A percentile compares a stretch with the other conserved stretches of the same genome.
Evolutionary conservation across 2,113 vertebrate species (phyloP).

Genomic region (Suricata suricatta): DNA sequence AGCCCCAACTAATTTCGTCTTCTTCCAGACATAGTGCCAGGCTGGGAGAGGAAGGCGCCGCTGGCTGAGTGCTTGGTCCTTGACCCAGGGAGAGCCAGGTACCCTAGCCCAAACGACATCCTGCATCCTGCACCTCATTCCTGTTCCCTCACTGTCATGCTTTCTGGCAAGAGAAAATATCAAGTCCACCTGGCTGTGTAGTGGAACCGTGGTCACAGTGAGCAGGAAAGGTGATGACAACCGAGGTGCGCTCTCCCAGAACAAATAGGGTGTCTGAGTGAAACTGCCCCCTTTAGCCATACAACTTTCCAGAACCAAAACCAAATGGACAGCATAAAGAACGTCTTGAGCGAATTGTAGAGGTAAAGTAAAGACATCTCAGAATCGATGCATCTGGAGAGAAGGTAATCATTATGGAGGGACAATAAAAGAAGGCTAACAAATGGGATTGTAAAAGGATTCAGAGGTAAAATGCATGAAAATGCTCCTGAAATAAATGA

Average conservation of each 20-base stretch:
- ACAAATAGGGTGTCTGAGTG: background rate
- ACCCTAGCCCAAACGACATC: fast-evolving
- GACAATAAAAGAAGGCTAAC: background rate
- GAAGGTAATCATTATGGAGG: background rate
- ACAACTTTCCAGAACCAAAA: background rate
- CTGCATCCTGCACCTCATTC: fast-evolving
- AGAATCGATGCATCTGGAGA: background rate
- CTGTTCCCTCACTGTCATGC: fast-evolving
- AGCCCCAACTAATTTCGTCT: too few relatives aligned
- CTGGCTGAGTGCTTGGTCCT: fast-evolving
- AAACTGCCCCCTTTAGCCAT: background rate
- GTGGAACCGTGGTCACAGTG: background rate
- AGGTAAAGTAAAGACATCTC: background rate
- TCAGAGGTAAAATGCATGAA: background rate
- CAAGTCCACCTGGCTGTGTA: background rate
- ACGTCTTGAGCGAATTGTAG: background rate
- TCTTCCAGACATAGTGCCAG: background rate
- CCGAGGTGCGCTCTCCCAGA: fast-evolving
- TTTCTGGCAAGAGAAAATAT: background rate
- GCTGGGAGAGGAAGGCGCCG: fast-evolving
- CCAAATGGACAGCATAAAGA: background rate
- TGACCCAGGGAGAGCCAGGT: fast-evolving
- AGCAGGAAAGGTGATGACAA: background rate
- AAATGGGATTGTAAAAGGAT: background rate
- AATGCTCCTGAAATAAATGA: background rate